Conservation (phyloP, 2,888 invertebrate species). For the Salpingus planirostris region DNA sequence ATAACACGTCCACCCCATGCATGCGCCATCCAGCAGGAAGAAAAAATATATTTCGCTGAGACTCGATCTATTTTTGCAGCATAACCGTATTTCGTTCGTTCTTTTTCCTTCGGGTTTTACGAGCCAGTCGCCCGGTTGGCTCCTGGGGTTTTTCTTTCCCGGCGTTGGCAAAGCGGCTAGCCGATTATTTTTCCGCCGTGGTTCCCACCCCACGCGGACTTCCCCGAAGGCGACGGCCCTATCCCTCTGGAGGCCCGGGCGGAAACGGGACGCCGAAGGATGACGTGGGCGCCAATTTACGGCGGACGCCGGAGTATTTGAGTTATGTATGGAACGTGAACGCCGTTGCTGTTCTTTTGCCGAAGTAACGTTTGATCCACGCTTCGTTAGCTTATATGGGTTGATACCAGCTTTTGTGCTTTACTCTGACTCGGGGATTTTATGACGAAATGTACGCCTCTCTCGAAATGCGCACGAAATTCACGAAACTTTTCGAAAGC, state of each 20-base stretch:
- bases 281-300: slow-evolving; percentile 7
- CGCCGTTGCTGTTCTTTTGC: slow-evolving; percentile 12
- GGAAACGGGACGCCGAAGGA: not conserved
- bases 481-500: not conserved
- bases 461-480: not conserved
- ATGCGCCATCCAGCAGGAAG: too few species aligned
- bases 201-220: slow-evolving; percentile 6
- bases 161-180: slow-evolving; percentile 17
- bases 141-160: slow-evolving; percentile 28
- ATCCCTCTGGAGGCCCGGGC: too few species aligned
- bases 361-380: slow-evolving; percentile 12
- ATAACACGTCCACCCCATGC: slow-evolving; percentile 18
- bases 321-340: slow-evolving; percentile 28
- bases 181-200: slow-evolving; percentile 15
- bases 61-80: slow-evolving; percentile 32
- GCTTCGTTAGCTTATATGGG: slow-evolving; percentile 22
- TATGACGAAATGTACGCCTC: slow-evolving; percentile 11
- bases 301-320: slow-evolving; percentile 15
- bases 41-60: slow-evolving; percentile 29
- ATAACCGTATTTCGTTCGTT: slow-evolving; percentile 29
- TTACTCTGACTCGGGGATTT: slow-evolving; percentile 21
- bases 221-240: too few species aligned
- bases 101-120: slow-evolving; percentile 27
- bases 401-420: slow-evolving; percentile 24
- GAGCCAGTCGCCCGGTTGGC: slow-evolving; percentile 32